phyloP scores from a whole-genome alignment of 2,113 vertebrate species.

The Hypanus sabinus region DNA sequence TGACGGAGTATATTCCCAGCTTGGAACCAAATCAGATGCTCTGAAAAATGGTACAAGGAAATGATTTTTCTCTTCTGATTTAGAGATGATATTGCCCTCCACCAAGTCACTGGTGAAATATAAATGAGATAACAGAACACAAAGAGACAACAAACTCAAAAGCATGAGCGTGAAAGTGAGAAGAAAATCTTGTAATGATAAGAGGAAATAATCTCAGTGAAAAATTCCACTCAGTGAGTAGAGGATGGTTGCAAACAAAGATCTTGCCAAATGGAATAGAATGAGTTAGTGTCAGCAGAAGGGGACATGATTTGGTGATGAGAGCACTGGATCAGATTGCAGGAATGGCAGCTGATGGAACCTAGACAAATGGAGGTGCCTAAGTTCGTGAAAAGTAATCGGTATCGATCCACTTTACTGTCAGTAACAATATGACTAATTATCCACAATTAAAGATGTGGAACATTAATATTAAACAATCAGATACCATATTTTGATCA shows the following conservation, averaged over 20 bases:
- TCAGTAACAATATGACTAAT: not conserved
- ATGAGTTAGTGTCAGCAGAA: not conserved
- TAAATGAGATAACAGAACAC: no score
- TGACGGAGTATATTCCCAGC: no score
- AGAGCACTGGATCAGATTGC: not conserved
- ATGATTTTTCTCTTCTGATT: no score
- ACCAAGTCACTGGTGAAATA: no score
- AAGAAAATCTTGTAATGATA: no score
- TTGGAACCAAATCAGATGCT: no score
- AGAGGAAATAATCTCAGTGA: no score
- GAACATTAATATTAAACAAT: not conserved
- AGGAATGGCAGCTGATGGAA: not conserved
- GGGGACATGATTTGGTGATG: not conserved
- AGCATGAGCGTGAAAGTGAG: no score
- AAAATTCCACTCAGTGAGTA: not conserved
- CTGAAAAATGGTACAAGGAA: no score
- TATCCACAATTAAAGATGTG: not conserved
- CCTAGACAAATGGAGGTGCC: not conserved
- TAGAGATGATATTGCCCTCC: no score
- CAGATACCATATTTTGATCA: not conserved
- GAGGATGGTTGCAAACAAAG: not conserved
- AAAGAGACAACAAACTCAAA: no score
- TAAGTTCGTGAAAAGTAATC: not conserved
- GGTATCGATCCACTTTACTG: not conserved
- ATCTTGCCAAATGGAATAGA: not conserved